Percentiles rank a stretch among this genome's conserved stretches.
These are phyloP conservation scores for Scelioninae gen. 1 DNA, from an alignment of 2,888 invertebrate genomes.

Conservation along the genomic window DNA sequence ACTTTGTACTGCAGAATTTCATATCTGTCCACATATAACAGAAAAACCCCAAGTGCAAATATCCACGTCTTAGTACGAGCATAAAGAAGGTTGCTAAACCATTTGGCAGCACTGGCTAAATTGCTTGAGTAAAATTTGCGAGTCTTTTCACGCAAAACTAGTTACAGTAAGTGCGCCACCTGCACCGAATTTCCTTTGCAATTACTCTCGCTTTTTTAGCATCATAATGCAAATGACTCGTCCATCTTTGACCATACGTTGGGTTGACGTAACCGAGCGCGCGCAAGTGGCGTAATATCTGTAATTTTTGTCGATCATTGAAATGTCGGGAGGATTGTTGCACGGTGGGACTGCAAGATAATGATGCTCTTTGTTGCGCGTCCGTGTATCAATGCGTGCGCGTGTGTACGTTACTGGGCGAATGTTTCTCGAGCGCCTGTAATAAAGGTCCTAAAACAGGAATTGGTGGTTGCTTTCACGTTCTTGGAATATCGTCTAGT, in stretches of 20 bases:
- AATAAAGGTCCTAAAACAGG: conserved; percentile 71
- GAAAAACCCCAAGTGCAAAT: too few relatives aligned
- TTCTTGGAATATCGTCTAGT: conserved; percentile 69
- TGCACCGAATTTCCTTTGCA: conserved; percentile 35
- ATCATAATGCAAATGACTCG: conserved; percentile 45
- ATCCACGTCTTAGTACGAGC: too few relatives aligned
- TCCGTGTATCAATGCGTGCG: conserved; percentile 51
- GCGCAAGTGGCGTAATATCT: conserved; percentile 65
- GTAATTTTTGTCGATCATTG: conserved; percentile 65
- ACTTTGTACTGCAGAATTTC: too few relatives aligned
- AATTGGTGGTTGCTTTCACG: conserved; percentile 68
- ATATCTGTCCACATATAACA: too few relatives aligned
- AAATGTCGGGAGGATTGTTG: conserved; percentile 63
- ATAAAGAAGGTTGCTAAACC: too few relatives aligned
- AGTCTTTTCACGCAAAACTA: conserved; percentile 8
- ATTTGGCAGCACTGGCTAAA: too few relatives aligned
- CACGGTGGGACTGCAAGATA: conserved; percentile 63
- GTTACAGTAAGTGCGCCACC: conserved; percentile 4
- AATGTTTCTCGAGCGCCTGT: conserved; percentile 49
- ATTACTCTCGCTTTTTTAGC: conserved; percentile 21
- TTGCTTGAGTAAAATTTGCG: neutral
- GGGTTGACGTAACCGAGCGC: conserved; percentile 66
- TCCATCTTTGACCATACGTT: conserved; percentile 50
- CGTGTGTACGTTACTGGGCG: conserved; percentile 42
- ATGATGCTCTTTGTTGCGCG: conserved; percentile 60